A percentile compares a stretch with the other conserved stretches of the same genome.
Evolutionary conservation across 35 echinoderm and acorn worm genomes (phyloP).

Genomic region (Ophioderma brevispina): DNA sequence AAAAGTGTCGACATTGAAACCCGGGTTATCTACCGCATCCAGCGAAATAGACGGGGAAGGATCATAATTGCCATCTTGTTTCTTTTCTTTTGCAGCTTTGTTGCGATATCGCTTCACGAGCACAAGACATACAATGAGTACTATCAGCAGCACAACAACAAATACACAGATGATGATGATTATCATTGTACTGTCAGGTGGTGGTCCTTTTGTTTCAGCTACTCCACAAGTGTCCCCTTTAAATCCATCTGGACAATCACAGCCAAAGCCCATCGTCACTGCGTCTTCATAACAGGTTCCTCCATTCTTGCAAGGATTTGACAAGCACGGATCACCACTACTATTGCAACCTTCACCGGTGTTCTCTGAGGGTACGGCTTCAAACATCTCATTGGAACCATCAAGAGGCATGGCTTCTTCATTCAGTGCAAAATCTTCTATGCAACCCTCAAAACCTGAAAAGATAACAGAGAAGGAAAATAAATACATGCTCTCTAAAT

Average conservation of each 20-base stretch:
- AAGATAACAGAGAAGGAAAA: neutral
- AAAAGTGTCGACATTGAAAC: constrained; percentile 68
- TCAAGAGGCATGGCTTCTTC: constrained; percentile 79
- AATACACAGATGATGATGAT: constrained; percentile 44
- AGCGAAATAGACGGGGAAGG: constrained; percentile 1
- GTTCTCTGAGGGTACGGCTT: constrained; percentile 70
- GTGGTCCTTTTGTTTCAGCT: neutral
- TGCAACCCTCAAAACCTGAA: constrained; percentile 87
- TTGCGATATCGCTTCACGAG: neutral
- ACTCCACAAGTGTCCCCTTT: constrained; percentile 32
- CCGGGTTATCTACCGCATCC: constrained; percentile 56
- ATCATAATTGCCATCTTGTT: neutral
- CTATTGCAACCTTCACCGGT: constrained; percentile 49
- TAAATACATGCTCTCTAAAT: neutral
- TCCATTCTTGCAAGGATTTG: constrained; percentile 57
- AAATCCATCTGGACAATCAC: constrained; percentile 45
- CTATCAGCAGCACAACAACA: constrained; percentile 35
- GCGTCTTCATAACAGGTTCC: constrained; percentile 30
- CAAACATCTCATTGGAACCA: constrained; percentile 83
- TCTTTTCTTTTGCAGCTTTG: constrained; percentile 15
- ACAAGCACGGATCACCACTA: constrained; percentile 30
- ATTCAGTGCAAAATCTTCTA: constrained; percentile 74
- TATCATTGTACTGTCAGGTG: neutral
- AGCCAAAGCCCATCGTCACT: neutral
- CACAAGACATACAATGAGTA: constrained; percentile 36